Conservation (phyloP, 2,888 invertebrate species). For the Eupithecia subfuscata region DNA sequence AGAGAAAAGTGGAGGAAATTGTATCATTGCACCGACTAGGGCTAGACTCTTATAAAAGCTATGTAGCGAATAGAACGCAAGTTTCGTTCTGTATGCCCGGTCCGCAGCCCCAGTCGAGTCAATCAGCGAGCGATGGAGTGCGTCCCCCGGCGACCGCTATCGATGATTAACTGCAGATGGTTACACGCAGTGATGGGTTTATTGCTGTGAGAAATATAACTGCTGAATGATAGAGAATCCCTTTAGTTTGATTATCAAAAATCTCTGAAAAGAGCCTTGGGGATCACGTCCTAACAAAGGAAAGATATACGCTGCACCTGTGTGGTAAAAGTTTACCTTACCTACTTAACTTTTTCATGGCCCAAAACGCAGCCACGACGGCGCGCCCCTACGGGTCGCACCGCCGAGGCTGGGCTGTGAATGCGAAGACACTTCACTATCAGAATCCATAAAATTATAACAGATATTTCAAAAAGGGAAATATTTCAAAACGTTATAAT, state of each 20-base stretch:
- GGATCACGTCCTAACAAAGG: neutral
- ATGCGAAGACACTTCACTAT: too few relatives aligned
- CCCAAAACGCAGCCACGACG: too few relatives aligned
- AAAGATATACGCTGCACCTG: neutral
- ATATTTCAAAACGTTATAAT: too few relatives aligned
- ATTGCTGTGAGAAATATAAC: neutral
- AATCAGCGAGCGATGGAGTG: slow-evolving; percentile 16
- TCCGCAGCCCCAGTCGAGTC: neutral
- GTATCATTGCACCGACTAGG: too few relatives aligned
- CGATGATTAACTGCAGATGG: slow-evolving; percentile 16
- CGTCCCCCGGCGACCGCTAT: neutral
- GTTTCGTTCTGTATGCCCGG: neutral
- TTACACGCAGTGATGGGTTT: neutral
- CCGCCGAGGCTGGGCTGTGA: too few relatives aligned
- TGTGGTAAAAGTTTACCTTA: neutral
- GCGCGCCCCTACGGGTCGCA: too few relatives aligned
- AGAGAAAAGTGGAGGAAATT: too few relatives aligned
- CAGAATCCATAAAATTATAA: too few relatives aligned
- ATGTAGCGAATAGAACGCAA: neutral
- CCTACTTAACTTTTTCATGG: too few relatives aligned
- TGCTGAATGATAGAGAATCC: neutral
- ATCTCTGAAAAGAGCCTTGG: too few relatives aligned
- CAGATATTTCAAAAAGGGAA: too few relatives aligned
- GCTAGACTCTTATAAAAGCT: too few relatives aligned
- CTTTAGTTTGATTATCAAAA: neutral